Percentiles rank a stretch among this genome's conserved stretches.
These are phyloP conservation scores for Rotaria macrura DNA, from an alignment of 2,888 invertebrate genomes.

Conservation along the genomic window DNA sequence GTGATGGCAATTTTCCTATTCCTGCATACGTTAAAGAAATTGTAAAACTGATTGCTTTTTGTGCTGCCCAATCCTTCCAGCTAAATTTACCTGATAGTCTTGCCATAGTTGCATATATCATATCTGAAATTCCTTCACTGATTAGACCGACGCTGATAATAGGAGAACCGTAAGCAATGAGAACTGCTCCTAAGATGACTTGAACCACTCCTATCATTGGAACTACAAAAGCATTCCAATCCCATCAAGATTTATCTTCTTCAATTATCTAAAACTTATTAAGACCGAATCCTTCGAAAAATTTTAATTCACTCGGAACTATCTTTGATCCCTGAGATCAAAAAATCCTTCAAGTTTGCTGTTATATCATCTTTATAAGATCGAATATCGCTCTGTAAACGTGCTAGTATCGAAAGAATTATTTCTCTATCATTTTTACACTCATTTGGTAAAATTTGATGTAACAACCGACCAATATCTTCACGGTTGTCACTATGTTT, in stretches of 20 bases:
- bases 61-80: constrained; percentile 1
- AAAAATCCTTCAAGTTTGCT: neutral
- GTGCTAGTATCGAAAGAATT: neutral
- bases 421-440: neutral
- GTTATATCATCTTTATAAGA: neutral
- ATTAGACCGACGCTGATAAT: neutral
- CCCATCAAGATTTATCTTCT: constrained; percentile 19
- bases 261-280: neutral
- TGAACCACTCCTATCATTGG: neutral
- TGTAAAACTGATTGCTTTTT: neutral
- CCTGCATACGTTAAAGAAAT: neutral
- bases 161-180: no score
- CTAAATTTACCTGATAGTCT: neutral
- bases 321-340: neutral
- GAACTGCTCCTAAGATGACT: neutral
- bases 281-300: neutral
- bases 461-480: neutral
- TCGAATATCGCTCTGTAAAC: neutral
- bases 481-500: neutral
- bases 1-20: neutral
- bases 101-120: neutral
- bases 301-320: neutral
- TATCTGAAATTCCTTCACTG: neutral
- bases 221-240: constrained; percentile 10
- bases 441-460: neutral